These are phyloP conservation scores for Rhynchomys soricoides DNA, from an alignment of 2,113 vertebrate genomes.

Conservation along the genomic window DNA sequence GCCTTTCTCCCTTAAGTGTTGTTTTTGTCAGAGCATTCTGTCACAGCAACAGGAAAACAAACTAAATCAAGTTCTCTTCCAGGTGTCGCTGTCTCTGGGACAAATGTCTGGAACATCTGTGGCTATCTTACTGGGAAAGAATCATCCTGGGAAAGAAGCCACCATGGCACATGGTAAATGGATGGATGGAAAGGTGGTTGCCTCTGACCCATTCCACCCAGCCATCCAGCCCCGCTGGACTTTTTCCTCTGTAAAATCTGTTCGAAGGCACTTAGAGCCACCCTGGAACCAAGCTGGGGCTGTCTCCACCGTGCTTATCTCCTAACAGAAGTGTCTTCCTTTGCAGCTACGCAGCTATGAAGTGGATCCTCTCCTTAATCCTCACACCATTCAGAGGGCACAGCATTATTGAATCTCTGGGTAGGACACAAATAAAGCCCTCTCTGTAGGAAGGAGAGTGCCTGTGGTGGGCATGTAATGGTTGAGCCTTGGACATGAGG, in stretches of 20 bases:
- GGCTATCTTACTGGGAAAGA: background rate
- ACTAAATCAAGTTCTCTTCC: background rate
- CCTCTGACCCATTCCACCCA: background rate
- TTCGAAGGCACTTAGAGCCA: background rate
- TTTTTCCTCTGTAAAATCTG: background rate
- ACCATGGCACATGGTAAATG: background rate
- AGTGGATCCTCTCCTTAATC: background rate
- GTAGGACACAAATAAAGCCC: background rate
- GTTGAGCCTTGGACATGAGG: background rate
- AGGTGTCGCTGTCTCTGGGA: background rate
- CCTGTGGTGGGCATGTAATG: background rate
- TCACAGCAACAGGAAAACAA: background rate
- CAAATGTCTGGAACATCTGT: no score
- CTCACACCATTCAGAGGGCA: background rate
- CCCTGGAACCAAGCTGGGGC: background rate
- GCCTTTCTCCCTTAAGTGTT: background rate
- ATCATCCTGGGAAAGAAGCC: background rate
- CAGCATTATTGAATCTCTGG: background rate
- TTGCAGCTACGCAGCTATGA: background rate
- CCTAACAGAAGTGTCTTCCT: background rate
- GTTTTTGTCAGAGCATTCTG: background rate
- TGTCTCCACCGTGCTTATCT: no score
- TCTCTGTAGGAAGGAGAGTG: background rate
- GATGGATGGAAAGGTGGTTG: background rate
- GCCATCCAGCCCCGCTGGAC: background rate